Percentiles rank a stretch among this genome's conserved stretches.
Conservation (phyloP, 2,113 vertebrate genomes). For the Tyto alba region DNA sequence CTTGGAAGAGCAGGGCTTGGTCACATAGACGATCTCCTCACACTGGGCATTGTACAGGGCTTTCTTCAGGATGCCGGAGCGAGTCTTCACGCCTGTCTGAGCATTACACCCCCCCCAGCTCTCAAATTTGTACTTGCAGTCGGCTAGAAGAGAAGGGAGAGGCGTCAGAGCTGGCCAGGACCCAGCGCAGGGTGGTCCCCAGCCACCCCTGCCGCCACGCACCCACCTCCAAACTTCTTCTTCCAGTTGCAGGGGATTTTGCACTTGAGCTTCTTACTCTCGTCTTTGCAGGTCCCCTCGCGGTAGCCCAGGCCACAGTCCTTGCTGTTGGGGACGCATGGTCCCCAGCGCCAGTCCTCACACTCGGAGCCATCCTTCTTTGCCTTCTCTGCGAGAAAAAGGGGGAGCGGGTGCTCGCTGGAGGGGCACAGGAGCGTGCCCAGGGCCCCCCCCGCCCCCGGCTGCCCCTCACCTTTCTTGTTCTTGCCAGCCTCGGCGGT, state of each 20-base stretch:
- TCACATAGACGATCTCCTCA: constrained; percentile 83
- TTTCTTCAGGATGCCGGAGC: constrained; percentile 88
- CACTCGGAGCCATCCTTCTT: constrained; percentile 79
- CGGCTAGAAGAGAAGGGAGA: constrained; percentile 69
- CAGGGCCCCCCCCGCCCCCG: accelerated
- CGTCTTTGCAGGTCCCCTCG: constrained; percentile 81
- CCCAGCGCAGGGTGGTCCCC: background rate
- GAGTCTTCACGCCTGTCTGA: constrained; percentile 80
- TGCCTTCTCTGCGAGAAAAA: constrained; percentile 68
- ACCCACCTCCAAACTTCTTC: constrained; percentile 91
- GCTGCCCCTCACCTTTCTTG: constrained; percentile 71
- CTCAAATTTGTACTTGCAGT: constrained; percentile 96
- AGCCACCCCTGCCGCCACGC: accelerated
- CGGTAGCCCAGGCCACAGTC: constrained; percentile 88
- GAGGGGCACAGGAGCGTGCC: accelerated
- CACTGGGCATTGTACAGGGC: constrained; percentile 91
- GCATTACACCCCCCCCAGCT: constrained; percentile 86
- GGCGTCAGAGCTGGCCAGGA: background rate
- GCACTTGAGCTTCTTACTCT: constrained; percentile 83
- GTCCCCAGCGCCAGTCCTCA: constrained; percentile 81
- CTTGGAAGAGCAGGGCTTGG: constrained; percentile 89
- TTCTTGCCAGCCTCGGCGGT: constrained; percentile 76
- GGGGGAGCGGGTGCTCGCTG: background rate
- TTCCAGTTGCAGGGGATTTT: constrained; percentile 98
- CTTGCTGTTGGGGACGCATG: constrained; percentile 82